phyloP scores from a whole-genome alignment of 2,113 vertebrate species.

The Choloepus hoffmanni region DNA sequence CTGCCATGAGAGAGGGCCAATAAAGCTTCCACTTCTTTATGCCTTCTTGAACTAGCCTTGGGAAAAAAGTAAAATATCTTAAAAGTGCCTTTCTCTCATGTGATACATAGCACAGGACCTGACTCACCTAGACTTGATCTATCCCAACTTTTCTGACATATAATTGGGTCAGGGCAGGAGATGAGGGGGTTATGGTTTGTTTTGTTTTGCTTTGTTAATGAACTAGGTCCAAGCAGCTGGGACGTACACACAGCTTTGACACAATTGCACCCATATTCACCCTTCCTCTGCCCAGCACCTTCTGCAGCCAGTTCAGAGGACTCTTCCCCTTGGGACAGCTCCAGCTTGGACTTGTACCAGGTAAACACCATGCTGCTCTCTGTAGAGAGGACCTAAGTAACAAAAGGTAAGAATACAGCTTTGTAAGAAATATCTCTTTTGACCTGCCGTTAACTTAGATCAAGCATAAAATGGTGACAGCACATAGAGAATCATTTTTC shows the following conservation, averaged over 20 bases:
- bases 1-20: not conserved
- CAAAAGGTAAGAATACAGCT: not conserved
- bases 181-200: accelerated
- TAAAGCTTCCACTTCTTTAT: not conserved
- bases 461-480: not conserved
- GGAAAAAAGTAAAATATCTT: not conserved
- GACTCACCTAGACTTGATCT: not conserved
- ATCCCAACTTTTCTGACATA: not conserved
- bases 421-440: not conserved
- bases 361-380: not conserved
- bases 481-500: not conserved
- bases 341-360: not conserved
- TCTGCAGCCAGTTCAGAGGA: not conserved
- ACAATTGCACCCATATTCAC: not conserved
- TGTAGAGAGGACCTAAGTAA: not conserved
- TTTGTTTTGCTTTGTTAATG: not conserved
- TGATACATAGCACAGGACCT: not conserved
- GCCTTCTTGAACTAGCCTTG: not conserved
- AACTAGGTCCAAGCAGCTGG: not conserved
- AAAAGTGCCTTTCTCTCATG: not conserved
- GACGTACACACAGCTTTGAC: not conserved
- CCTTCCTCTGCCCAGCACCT: not conserved
- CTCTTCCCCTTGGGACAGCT: not conserved
- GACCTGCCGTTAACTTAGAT: not conserved
- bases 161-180: not conserved